phyloP scores from a whole-genome alignment of 2,113 vertebrate genomes.

The Hippopotamus amphibius region DNA sequence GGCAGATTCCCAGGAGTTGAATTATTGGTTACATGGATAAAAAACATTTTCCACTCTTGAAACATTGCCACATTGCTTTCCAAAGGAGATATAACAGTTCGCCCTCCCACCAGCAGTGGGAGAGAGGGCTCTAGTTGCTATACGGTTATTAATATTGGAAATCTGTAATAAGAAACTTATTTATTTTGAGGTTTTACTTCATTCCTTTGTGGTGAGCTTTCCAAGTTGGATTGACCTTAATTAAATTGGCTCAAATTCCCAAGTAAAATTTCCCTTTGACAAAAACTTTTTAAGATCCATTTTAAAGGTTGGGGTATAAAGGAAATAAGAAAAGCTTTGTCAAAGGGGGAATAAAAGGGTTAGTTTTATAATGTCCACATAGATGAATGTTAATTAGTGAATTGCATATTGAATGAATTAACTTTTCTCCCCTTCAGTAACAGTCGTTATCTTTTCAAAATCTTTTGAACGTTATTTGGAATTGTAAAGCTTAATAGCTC shows the following conservation, averaged over 20 bases:
- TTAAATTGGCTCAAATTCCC: constrained; percentile 57
- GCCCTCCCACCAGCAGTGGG: neutral
- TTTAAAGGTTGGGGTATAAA: constrained; percentile 27
- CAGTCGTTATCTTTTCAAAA: constrained; percentile 55
- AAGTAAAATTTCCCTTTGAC: constrained; percentile 57
- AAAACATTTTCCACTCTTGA: neutral
- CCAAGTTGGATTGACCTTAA: constrained; percentile 14
- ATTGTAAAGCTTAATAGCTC: constrained; percentile 8
- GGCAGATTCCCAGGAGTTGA: neutral
- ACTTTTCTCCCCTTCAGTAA: constrained; percentile 19
- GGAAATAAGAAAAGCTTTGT: constrained; percentile 42
- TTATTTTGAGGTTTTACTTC: constrained; percentile 13
- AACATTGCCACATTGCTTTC: neutral
- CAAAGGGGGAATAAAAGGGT: neutral
- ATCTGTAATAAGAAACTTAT: neutral
- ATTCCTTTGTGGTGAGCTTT: constrained; percentile 57
- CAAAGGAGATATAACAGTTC: neutral
- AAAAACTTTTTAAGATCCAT: neutral
- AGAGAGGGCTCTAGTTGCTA: neutral
- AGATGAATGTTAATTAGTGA: constrained; percentile 12
- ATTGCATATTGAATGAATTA: constrained; percentile 36
- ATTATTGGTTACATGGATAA: neutral
- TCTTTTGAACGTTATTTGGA: constrained; percentile 25
- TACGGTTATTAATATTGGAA: neutral
- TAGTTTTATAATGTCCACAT: constrained; percentile 16